Evolutionary conservation across 1,140 invertebrate species (phyloP).

Genomic region (Lepidurus arcticus): DNA sequence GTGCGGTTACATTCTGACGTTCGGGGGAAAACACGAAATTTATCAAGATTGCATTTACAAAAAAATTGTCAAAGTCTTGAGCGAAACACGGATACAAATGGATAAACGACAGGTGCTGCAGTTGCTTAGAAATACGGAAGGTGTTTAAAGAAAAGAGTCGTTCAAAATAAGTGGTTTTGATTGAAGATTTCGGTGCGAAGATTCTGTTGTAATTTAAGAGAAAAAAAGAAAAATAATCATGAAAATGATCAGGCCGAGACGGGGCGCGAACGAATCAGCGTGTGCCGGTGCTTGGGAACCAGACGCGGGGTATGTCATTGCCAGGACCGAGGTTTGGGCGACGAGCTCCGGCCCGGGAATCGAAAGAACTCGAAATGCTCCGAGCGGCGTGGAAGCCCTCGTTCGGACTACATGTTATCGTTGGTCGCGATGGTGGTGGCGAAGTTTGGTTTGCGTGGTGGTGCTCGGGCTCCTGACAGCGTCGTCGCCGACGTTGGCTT

Average conservation of each 20-base stretch:
- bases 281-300: not conserved
- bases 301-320: not conserved
- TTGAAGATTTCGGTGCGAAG: no score
- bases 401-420: not conserved
- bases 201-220: not conserved
- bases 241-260: not conserved
- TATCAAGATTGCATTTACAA: not conserved
- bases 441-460: slow-evolving; percentile 26
- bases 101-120: not conserved
- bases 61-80: not conserved
- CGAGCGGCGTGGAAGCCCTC: not conserved
- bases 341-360: not conserved
- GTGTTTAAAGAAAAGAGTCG: not conserved
- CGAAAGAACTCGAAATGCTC: not conserved
- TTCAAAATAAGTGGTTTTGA: not conserved
- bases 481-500: slow-evolving; percentile 48
- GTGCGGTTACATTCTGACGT: slow-evolving; percentile 6
- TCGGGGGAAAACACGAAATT: not conserved
- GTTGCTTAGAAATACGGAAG: not conserved
- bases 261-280: not conserved
- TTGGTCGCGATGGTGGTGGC: slow-evolving; percentile 28
- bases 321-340: not conserved
- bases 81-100: slow-evolving; percentile 9
- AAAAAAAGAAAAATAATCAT: not conserved
- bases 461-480: not conserved